These are phyloP conservation scores for Eupsilia transversa DNA, from an alignment of 2,888 invertebrate species.

Conservation along the genomic window DNA sequence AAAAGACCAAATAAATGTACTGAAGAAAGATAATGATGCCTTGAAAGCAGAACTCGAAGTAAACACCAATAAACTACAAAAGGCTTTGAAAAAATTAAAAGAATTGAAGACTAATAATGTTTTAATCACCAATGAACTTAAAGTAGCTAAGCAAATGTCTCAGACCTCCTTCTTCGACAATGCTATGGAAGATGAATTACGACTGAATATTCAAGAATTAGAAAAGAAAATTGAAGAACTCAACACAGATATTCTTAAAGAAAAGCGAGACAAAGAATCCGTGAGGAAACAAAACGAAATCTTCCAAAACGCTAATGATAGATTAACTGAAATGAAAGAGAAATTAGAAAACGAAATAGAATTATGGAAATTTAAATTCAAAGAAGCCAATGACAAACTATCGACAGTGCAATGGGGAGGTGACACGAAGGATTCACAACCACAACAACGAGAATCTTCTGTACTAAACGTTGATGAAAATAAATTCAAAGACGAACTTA, in stretches of 20 bases:
- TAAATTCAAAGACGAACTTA: slow-evolving; percentile 76
- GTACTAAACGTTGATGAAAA: slow-evolving; percentile 59
- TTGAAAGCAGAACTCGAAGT: slow-evolving; percentile 92
- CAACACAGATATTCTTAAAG: slow-evolving; percentile 90
- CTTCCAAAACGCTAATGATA: slow-evolving; percentile 94
- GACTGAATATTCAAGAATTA: slow-evolving; percentile 91
- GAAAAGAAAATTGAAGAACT: slow-evolving; percentile 92
- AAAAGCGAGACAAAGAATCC: slow-evolving; percentile 92
- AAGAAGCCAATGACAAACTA: slow-evolving; percentile 93
- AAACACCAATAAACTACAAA: slow-evolving; percentile 93
- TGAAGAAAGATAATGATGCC: slow-evolving; percentile 90
- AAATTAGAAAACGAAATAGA: slow-evolving; percentile 94
- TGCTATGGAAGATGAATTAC: slow-evolving; percentile 95
- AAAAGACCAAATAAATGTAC: slow-evolving; percentile 90
- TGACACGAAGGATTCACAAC: slow-evolving; percentile 75
- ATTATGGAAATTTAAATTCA: slow-evolving; percentile 93
- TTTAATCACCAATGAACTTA: slow-evolving; percentile 89
- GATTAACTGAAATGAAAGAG: slow-evolving; percentile 95
- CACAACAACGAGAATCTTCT: slow-evolving; percentile 60
- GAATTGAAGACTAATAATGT: slow-evolving; percentile 94
- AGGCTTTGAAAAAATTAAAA: slow-evolving; percentile 95
- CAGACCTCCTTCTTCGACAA: slow-evolving; percentile 92
- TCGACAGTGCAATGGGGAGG: slow-evolving; percentile 83
- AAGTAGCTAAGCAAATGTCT: slow-evolving; percentile 87
- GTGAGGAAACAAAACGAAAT: slow-evolving; percentile 93